Evolutionary conservation across 2,797 vertebrate genomes (phyloP).

Genomic region (Decapterus maruadsi): DNA sequence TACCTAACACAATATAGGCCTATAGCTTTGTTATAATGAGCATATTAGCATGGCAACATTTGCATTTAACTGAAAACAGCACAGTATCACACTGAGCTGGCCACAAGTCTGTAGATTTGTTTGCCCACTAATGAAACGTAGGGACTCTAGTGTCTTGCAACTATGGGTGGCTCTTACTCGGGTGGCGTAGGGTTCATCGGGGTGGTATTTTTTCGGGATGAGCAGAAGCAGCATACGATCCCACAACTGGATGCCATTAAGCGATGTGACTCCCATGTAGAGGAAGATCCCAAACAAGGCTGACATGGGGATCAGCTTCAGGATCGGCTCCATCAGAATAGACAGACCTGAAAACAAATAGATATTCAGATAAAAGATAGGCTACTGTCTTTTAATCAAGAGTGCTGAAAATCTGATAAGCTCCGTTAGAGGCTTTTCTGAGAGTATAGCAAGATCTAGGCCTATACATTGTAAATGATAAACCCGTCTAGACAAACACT

Average conservation of each 20-base stretch:
- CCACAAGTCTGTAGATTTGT: not conserved
- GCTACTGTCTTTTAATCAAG: not conserved
- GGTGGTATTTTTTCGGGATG: conserved; percentile 95
- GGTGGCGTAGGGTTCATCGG: conserved; percentile 88
- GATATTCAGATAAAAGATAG: conserved; percentile 13
- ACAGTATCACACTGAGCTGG: too few species aligned
- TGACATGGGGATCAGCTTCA: conserved; percentile 92
- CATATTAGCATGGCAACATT: not conserved
- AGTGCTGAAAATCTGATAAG: not conserved
- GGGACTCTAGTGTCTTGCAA: not conserved
- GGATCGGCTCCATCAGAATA: conserved; percentile 95
- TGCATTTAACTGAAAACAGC: too few species aligned
- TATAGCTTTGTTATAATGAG: not conserved
- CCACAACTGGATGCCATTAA: conserved; percentile 95
- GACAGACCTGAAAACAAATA: conserved; percentile 88
- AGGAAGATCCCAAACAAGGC: conserved; percentile 98
- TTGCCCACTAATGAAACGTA: not conserved
- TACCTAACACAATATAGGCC: not conserved
- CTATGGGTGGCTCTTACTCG: conserved; percentile 82
- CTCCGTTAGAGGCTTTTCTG: not conserved
- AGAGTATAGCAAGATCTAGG: not conserved
- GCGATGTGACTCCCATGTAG: conserved; percentile 98
- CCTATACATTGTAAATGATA: not conserved
- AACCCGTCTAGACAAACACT: not conserved
- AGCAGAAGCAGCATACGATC: conserved; percentile 93